Percentiles rank a stretch among this genome's conserved stretches.
These are phyloP conservation scores for Bradypodion pumilum DNA, from an alignment of 2,797 vertebrate genomes.

Conservation along the genomic window DNA sequence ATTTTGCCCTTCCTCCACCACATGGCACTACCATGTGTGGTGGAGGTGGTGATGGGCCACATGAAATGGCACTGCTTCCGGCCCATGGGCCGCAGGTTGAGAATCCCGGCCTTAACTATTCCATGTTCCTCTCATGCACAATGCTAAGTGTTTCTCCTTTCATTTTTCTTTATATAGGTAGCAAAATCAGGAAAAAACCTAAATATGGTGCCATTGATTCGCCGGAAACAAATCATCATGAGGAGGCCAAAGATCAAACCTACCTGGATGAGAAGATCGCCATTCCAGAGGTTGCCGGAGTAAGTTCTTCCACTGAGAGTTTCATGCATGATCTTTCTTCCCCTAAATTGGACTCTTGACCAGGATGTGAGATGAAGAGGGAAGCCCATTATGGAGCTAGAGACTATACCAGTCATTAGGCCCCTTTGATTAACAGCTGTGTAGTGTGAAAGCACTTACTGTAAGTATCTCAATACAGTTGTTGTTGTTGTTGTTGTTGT, in stretches of 20 bases:
- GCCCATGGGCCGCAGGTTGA: no score
- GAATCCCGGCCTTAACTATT: not conserved
- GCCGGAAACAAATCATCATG: not conserved
- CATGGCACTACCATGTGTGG: no score
- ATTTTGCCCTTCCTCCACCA: no score
- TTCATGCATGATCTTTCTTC: not conserved
- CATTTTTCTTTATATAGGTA: constrained; percentile 11
- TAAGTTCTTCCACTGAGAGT: constrained; percentile 33
- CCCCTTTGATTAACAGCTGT: not conserved
- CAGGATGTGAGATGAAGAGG: not conserved
- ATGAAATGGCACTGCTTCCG: no score
- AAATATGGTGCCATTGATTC: constrained; percentile 57
- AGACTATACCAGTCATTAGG: not conserved
- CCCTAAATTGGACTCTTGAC: not conserved
- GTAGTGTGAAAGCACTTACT: not conserved
- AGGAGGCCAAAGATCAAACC: constrained; percentile 6
- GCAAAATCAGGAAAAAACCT: constrained; percentile 1
- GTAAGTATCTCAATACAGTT: not conserved
- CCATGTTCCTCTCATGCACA: not conserved
- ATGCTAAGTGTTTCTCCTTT: not conserved
- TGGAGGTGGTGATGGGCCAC: no score
- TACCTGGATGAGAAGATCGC: constrained; percentile 69
- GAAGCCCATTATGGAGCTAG: not conserved
- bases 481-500: no score
- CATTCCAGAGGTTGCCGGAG: constrained; percentile 60